Percentiles rank a stretch among this genome's conserved stretches.
Conservation (phyloP, 2,888 invertebrate species). For the Dorcus parallelipipedus region DNA sequence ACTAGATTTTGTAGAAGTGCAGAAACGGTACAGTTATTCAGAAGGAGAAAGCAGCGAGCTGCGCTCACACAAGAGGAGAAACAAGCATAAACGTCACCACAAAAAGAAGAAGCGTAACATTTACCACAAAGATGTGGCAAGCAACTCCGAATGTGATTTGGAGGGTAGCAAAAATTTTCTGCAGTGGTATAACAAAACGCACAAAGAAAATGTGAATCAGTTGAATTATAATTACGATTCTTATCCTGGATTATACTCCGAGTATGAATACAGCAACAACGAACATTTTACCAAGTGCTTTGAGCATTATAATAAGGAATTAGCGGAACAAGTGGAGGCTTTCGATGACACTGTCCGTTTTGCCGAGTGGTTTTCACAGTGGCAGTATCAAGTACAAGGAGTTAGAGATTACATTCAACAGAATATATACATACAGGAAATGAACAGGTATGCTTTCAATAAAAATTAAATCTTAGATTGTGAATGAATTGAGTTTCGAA, state of each 20-base stretch:
- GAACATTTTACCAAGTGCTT: conserved; percentile 32
- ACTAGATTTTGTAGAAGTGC: no score
- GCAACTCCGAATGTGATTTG: background rate
- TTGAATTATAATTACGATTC: conserved; percentile 2
- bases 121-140: background rate
- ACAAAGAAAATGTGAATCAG: conserved; percentile 6
- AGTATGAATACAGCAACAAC: conserved; percentile 13
- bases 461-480: background rate
- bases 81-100: background rate
- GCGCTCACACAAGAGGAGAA: background rate
- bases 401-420: conserved; percentile 43
- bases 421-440: conserved; percentile 43
- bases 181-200: background rate
- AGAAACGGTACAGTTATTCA: no score
- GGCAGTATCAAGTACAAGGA: conserved; percentile 39
- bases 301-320: conserved; percentile 34
- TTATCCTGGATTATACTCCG: conserved; percentile 6
- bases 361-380: conserved; percentile 40
- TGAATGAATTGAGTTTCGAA: no score
- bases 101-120: background rate
- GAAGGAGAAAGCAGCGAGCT: no score
- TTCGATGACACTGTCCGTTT: conserved; percentile 37
- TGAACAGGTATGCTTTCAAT: conserved; percentile 31
- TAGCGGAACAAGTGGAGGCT: conserved; percentile 35
- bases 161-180: background rate